Evolutionary conservation across 2,113 vertebrate species (phyloP), one percentile per base, ranked within the genome.

Genomic region (Oxygymnocypris stewartii): DNA sequence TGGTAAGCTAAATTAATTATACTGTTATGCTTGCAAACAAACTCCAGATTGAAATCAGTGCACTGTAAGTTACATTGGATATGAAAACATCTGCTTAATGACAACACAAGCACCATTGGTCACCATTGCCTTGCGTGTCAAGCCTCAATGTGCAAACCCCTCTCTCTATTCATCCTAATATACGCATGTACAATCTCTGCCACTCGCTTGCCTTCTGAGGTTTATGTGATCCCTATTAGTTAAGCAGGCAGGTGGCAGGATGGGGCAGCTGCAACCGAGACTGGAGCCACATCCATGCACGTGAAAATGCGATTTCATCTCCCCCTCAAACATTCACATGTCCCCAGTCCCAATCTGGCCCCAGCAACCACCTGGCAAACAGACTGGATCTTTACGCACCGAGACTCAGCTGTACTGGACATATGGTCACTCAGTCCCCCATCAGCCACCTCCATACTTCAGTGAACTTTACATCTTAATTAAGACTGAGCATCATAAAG

Each of bases 211-310:
- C 83, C 80, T 28, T 90, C 91, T 93, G 93, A 93, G 93, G 92
- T 93, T 93, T 91, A 91, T 93, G 91, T 91, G 90, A 90, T 93
- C 90, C 91, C 91, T 93, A 95, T 95, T 94, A 94, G 94, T 95
- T 95, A 94, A 95, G 87, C 85, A 85, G 93, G 94, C 95, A 95
- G 95, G 95, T 95, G 95, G 94, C 90, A 87, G 91, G 89, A 92
- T 84, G 88, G 90, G 92, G 92, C 94, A 95, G 94, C 94, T 95
- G 94, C 92, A 57, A 86, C 91, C 89, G 90, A 88, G 92, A 90
- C 91, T 89, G 90, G 87, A 88, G 89, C 82, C 91, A 67, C 91
- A 86, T 92, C 86, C 81, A 90, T 90, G 92, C 93, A 93, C 87
- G 89, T 92, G 92, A 90, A 95, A 95, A 95, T 95, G 94, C 75